A percentile compares a stretch with the other conserved stretches of the same genome.
Conservation (phyloP, 2,888 invertebrate species). For the Electrophaes corylata region DNA sequence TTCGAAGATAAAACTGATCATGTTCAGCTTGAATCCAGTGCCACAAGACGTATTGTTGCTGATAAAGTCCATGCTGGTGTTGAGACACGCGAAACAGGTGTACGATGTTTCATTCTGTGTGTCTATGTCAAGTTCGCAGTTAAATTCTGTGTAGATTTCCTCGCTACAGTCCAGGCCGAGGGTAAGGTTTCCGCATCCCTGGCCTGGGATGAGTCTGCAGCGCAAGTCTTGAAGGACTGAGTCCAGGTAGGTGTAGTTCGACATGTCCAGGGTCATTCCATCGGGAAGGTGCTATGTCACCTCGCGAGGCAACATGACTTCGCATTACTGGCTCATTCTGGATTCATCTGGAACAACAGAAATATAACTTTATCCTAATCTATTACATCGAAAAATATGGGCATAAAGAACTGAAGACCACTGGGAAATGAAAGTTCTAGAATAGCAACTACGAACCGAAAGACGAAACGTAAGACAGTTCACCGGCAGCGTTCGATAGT, state of each 20-base stretch:
- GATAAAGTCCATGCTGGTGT: conserved; percentile 56
- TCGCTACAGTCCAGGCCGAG: conserved; percentile 64
- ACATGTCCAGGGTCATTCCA: conserved; percentile 62
- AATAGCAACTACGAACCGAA: too few species aligned
- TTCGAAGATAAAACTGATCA: conserved; percentile 69
- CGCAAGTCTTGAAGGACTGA: conserved; percentile 63
- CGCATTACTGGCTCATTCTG: conserved; percentile 29
- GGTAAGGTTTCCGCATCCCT: conserved; percentile 55
- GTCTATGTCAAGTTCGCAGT: conserved; percentile 69
- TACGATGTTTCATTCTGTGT: conserved; percentile 79
- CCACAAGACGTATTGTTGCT: conserved; percentile 69
- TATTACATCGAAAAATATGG: too few species aligned
- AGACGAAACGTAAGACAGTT: too few species aligned
- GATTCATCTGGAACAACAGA: conserved; percentile 35
- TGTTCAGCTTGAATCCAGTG: conserved; percentile 71
- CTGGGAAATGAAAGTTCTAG: not conserved
- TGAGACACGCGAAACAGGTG: conserved; percentile 63
- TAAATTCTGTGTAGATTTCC: conserved; percentile 51
- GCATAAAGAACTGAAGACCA: too few species aligned
- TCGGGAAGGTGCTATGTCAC: conserved; percentile 61
- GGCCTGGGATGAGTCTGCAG: conserved; percentile 60
- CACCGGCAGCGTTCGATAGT: too few species aligned
- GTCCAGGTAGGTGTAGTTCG: conserved; percentile 65
- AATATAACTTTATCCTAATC: not conserved
- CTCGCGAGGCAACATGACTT: conserved; percentile 48